Base-by-base conservation (phyloP, 2,797 vertebrate genomes). In the Eleutherodactylus coqui region DNA sequence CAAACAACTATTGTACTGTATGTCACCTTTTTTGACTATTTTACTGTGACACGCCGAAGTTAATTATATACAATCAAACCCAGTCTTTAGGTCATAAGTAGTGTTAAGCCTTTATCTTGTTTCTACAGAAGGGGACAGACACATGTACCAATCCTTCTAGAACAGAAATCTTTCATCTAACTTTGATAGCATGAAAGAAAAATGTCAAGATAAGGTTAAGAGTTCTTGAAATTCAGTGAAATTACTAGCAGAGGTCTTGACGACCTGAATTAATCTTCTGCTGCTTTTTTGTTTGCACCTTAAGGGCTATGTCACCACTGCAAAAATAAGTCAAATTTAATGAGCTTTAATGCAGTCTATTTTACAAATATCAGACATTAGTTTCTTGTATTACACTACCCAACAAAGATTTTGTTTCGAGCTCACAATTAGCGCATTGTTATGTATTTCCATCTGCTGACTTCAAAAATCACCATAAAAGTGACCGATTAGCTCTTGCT, bases 171-270 rank as follows among this genome's bases (percentile, higher is more conserved):
- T 49, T n/a, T 49, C 29, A 49, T n/a, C 79, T 67, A 45, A 64
- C 24, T 47, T 64, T 64, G 43, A 38, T 27, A 41, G 5, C 21
- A 21, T 11, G 16, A 36, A 53, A 77, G 29, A 32, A n/a, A 51
- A 27, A 70, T 70, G 17, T 70, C 32, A 38, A 45, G 19, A 70
- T n/a, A 16, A 70, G 79, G 47, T 82, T 51, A 38, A 72, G 62
- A 82, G 79, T 81, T 67, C 60, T 81, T 51, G 41, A 81, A 51
- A 81, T 49, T 19, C 60, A 10, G 43, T 51, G 75, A 55, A 69
- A 81, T 69, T 67, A 29, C 27, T 36, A 53, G 64, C 45, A n/a
- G 19, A 72, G 64, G 47, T 82, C 24, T 36, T 55, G 24, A 29
- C 8, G 19, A 49, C 64, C 45, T 27, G 64, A 53, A 82, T 82